Conservation (phyloP, 2,797 vertebrate genomes). For the Helostoma temminkii region DNA sequence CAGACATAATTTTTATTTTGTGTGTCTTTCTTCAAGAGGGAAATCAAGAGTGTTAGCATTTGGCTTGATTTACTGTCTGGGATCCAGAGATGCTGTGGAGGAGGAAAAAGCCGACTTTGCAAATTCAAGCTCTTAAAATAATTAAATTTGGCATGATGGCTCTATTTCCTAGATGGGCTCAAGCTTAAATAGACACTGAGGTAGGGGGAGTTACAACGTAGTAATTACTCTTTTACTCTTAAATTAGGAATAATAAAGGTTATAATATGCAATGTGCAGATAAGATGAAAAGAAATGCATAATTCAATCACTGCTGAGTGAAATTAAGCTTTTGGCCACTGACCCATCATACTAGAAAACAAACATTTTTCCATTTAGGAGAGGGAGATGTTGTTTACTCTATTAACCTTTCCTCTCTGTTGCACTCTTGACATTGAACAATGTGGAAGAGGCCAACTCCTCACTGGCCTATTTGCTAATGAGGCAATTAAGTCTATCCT, state of each 20-base stretch:
- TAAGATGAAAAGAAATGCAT: slow-evolving; percentile 50
- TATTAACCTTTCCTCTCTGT: slow-evolving; percentile 83
- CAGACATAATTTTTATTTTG: slow-evolving; percentile 58
- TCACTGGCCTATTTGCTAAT: slow-evolving; percentile 81
- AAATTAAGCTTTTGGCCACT: slow-evolving; percentile 55
- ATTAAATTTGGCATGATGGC: slow-evolving; percentile 82
- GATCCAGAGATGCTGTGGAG: slow-evolving; percentile 66
- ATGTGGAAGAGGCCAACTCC: slow-evolving; percentile 77
- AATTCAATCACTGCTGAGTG: slow-evolving; percentile 34
- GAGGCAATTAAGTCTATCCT: slow-evolving; percentile 85
- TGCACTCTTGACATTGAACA: slow-evolving; percentile 85
- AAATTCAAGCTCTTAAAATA: slow-evolving; percentile 85
- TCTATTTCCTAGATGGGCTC: slow-evolving; percentile 64
- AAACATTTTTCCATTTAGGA: slow-evolving; percentile 70
- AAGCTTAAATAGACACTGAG: slow-evolving; percentile 57
- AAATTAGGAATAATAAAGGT: slow-evolving; percentile 47
- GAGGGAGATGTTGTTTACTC: slow-evolving; percentile 75
- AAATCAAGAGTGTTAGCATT: slow-evolving; percentile 77
- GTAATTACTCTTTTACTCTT: slow-evolving; percentile 35
- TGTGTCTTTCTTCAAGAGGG: slow-evolving; percentile 69
- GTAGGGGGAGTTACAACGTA: slow-evolving; percentile 60
- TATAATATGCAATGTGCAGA: slow-evolving; percentile 40
- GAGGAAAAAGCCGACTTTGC: slow-evolving; percentile 78
- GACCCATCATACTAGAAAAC: slow-evolving; percentile 55
- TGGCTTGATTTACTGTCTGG: slow-evolving; percentile 80